Percentiles rank a stretch among this genome's conserved stretches.
phyloP scores from a whole-genome alignment of 1,140 invertebrate genomes.

The roundworm (Caenorhabditis elegans) region DNA sequence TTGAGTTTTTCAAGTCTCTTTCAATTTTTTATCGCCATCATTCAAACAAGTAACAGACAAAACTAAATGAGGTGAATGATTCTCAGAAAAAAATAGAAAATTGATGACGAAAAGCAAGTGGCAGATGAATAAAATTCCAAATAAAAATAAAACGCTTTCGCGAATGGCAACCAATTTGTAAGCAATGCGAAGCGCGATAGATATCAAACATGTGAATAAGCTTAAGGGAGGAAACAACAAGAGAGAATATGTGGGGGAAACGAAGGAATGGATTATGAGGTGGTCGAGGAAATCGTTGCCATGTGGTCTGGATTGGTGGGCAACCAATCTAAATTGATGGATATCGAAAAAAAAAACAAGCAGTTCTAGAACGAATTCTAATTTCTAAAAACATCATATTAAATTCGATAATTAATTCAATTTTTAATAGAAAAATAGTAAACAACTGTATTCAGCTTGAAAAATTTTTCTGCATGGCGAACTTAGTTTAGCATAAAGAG shows the following conservation, averaged over 20 bases:
- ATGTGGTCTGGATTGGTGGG: slow-evolving; percentile 14
- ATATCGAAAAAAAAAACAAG: not conserved
- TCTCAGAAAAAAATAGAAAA: not conserved
- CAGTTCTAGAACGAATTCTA: too few species aligned
- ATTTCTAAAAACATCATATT: too few species aligned
- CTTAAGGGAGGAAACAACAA: not conserved
- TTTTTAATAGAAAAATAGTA: too few species aligned
- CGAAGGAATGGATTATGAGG: not conserved
- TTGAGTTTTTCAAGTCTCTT: not conserved
- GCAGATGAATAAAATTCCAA: not conserved
- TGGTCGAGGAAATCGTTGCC: not conserved
- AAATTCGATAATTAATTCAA: too few species aligned
- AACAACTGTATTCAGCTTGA: too few species aligned
- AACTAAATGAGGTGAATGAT: not conserved
- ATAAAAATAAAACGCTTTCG: not conserved
- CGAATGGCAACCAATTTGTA: slow-evolving; percentile 10
- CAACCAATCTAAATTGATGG: not conserved
- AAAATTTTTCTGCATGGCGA: too few species aligned
- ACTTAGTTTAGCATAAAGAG: too few species aligned
- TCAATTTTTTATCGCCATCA: not conserved
- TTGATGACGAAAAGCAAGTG: not conserved
- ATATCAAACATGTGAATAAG: slow-evolving; percentile 19
- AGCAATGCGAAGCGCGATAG: not conserved
- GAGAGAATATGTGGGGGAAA: not conserved
- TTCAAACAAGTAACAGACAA: not conserved